Conservation (phyloP, 2,888 invertebrate genomes). For the Pseudanteris insignis region DNA sequence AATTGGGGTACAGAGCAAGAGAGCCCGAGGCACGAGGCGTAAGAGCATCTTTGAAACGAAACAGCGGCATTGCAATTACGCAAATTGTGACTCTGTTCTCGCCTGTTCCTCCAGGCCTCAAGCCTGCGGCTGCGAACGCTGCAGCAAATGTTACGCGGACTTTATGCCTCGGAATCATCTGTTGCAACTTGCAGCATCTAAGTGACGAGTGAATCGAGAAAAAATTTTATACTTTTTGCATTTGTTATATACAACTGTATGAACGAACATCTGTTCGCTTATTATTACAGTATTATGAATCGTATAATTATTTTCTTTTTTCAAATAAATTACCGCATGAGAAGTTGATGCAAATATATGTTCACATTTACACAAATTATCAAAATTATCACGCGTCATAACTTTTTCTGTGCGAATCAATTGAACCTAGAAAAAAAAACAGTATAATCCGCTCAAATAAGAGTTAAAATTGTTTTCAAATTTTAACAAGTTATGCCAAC, state of each 20-base stretch:
- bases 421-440: too few relatives aligned
- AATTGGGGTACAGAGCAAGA: conserved; percentile 30
- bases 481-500: too few relatives aligned
- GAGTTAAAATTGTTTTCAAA: too few relatives aligned
- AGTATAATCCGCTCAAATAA: too few relatives aligned
- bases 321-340: not conserved
- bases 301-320: not conserved
- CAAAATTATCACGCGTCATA: too few relatives aligned
- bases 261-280: conserved; percentile 6
- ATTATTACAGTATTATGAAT: conserved; percentile 5
- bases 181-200: conserved; percentile 27
- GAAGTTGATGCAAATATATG: not conserved
- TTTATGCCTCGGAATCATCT: conserved; percentile 42
- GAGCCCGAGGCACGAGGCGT: conserved; percentile 36
- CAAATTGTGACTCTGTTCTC: conserved; percentile 64
- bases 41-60: conserved; percentile 47
- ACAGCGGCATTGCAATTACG: conserved; percentile 61
- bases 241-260: conserved; percentile 6
- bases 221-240: conserved; percentile 17
- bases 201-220: conserved; percentile 12
- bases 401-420: too few relatives aligned
- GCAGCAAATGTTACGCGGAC: conserved; percentile 35
- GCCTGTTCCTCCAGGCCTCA: conserved; percentile 55
- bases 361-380: too few relatives aligned
- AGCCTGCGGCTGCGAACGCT: conserved; percentile 30